Base-by-base conservation (phyloP, 1,140 invertebrate species). In the Papilio glaucus region DNA sequence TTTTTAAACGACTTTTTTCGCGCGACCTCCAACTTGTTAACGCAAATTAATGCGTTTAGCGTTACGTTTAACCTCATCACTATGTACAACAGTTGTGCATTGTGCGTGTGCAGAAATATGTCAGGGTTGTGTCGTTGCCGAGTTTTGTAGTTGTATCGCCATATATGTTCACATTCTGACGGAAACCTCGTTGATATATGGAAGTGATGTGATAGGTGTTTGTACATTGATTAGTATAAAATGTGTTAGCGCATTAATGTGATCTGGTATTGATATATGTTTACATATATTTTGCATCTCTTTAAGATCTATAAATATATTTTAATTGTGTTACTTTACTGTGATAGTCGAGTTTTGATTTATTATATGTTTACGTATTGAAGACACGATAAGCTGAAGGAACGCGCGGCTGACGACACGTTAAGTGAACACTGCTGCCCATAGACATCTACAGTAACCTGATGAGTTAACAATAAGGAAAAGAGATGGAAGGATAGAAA, bases 201-300 rank as follows among this genome's bases (percentile, higher is more conserved):
- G 37, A 33, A 65, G 37, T 39, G 9, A 65, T 29, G 45, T 53
- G 45, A 33, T 57, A 57, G 49, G 21, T 49, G 45, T 49, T 4
- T 9, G 1, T 57, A 57, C 21, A 57, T 57, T 57, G 49, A 57
- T 57, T 57, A 57, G 49, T 57, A 57, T 57, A 57, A 57, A 57
- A 57, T 57, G 49, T 57, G 49, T 57, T 24, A 57, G 18, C 24
- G 21, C 24, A 21, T 21, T 57, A 57, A 57, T 24, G 49, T 26
- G 18, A 57, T 57, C 65, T 69, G 45, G 57, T 49, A 26, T 13
- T 45, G 26, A 38, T 37, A 42, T 41, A 41, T 12, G 9, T 63
- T 71, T 72, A 13, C 10, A 57, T 57, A 24, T 26, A 13, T 49
- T 49, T 49, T 49, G 24, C 10, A 57, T 10, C 4, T 24, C 0